Base-by-base conservation (phyloP, 2,888 invertebrate species). In the Acronicta aceris region DNA sequence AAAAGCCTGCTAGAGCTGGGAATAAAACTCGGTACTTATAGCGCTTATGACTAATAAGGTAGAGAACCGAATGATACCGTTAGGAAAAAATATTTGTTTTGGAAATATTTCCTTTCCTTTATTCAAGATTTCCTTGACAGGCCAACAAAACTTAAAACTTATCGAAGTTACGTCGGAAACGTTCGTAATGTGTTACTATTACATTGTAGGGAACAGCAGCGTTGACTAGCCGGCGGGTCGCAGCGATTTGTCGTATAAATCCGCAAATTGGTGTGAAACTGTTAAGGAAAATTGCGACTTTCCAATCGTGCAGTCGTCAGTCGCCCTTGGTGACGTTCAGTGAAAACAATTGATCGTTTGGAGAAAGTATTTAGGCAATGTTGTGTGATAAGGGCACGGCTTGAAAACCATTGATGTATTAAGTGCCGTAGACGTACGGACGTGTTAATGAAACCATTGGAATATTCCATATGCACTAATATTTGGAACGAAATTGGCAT, bases 191-290 rank as follows among this genome's bases (percentile, higher is more conserved):
- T 30, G 10, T 30, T 42, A 5, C 21, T 12, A 33, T 54, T 59
- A 60, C 49, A 33, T 15, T 53, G 58, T 12, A 49, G 55, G 58
- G 58, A 48, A 45, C 46, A 59, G 55, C 41, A 49, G 38, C 47
- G 55, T 12, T 6, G 65, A 58, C 54, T 42, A 52, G 69, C 69
- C 70, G 16, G 51, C 59, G 71, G 78, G 82, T 72, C 78, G 70
- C 74, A 68, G 64, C 79, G 71, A 84, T 86, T 87, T 86, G 85
- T 87, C 84, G 82, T 82, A 79, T 82, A 79, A 84, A 88, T 86
- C 79, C 66, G 83, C 83, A 86, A 86, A 89, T 86, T 81, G 84
- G 83, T 86, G 88, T 86, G 88, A 89, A 90, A 85, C 84, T 77
- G 78, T 69, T 54, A 59, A 65, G 58, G 79, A 76, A 82, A 82